Evolutionary conservation across 2,113 vertebrate genomes (phyloP).

Genomic region (Ochotona princeps): DNA sequence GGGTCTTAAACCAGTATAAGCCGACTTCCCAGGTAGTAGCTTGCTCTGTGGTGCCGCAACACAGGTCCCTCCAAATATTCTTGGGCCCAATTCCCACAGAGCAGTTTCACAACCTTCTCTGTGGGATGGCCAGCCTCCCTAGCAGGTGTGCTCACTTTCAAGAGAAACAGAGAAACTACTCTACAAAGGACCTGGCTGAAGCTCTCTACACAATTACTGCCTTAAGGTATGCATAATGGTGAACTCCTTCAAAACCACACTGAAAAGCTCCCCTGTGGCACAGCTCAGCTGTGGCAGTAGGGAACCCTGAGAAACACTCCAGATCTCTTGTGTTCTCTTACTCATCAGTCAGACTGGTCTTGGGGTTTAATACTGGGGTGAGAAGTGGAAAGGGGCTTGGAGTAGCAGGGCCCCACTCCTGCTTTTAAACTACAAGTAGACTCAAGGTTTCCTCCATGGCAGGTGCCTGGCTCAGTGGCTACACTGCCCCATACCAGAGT

Average conservation of each 20-base stretch:
- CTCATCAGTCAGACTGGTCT: background rate
- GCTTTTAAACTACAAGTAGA: background rate
- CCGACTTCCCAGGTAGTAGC: no score
- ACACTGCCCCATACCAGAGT: no score
- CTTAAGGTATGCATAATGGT: background rate
- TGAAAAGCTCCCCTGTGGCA: background rate
- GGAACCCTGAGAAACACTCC: background rate
- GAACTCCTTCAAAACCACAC: slow-evolving; percentile 31
- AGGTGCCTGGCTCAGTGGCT: no score
- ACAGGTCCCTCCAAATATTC: background rate
- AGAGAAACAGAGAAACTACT: slow-evolving; percentile 26
- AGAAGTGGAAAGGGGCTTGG: background rate
- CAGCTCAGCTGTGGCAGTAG: background rate
- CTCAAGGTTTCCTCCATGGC: background rate
- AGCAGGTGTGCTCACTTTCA: background rate
- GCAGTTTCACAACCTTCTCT: slow-evolving; percentile 22
- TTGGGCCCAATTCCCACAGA: background rate
- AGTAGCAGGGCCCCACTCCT: background rate
- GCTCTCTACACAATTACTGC: slow-evolving; percentile 21
- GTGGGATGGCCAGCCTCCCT: background rate
- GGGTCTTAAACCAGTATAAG: no score
- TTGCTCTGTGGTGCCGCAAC: no score
- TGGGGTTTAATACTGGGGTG: slow-evolving; percentile 9
- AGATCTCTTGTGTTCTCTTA: background rate
- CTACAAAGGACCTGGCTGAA: slow-evolving; percentile 21